A percentile compares a stretch with the other conserved stretches of the same genome.
These are phyloP conservation scores for Cyrtonyx montezumae DNA, from an alignment of 2,113 vertebrate species.

Conservation along the genomic window DNA sequence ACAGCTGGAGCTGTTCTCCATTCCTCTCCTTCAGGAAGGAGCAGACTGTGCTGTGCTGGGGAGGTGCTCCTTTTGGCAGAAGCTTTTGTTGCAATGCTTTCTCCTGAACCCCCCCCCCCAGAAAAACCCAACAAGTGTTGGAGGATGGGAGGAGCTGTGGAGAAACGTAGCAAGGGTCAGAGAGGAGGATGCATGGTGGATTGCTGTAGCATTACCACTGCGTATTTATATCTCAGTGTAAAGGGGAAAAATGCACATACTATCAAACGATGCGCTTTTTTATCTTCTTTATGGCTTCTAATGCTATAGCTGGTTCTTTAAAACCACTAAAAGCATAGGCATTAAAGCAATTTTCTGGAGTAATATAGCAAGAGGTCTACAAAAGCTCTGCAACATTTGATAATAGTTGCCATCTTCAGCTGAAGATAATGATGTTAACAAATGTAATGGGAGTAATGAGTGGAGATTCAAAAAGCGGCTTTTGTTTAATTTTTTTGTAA, in stretches of 20 bases:
- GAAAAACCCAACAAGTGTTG: too few relatives aligned
- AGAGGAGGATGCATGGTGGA: background rate
- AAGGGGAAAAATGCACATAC: constrained; percentile 19
- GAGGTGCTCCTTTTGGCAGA: background rate
- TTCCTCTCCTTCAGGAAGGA: background rate
- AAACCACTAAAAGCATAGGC: constrained; percentile 78
- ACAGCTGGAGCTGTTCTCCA: accelerated
- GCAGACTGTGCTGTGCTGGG: accelerated
- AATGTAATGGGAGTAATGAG: constrained; percentile 82
- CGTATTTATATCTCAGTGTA: constrained; percentile 58
- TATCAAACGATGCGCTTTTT: constrained; percentile 66
- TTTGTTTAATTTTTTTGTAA: constrained; percentile 85
- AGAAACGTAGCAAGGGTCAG: background rate
- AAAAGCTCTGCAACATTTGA: constrained; percentile 72
- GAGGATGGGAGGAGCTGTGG: background rate
- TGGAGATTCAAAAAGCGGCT: constrained; percentile 79
- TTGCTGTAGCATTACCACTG: background rate
- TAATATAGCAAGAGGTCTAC: constrained; percentile 75
- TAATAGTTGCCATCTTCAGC: constrained; percentile 78
- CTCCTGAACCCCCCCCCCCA: too few relatives aligned
- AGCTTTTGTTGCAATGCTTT: background rate
- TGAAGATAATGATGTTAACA: constrained; percentile 81
- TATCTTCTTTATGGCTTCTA: constrained; percentile 72
- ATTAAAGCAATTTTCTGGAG: constrained; percentile 82
- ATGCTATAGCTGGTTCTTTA: constrained; percentile 72